Percentiles rank a stretch among this genome's conserved stretches.
Conservation (phyloP, 2,797 vertebrate genomes). For the Ataeniobius toweri region DNA sequence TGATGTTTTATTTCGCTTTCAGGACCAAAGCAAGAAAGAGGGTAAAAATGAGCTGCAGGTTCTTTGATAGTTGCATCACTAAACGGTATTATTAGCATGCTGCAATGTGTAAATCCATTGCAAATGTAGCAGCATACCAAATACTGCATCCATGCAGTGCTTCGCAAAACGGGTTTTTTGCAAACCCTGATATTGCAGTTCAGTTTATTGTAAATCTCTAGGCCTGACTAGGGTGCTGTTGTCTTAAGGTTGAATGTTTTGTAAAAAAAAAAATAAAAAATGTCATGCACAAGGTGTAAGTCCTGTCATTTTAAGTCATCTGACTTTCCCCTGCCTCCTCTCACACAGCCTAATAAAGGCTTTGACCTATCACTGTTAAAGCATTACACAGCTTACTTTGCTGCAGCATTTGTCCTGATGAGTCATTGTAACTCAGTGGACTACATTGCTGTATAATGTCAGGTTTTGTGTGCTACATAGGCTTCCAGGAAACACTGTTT, state of each 20-base stretch:
- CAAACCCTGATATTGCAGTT: background rate
- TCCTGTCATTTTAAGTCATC: background rate
- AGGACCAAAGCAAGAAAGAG: too few species aligned
- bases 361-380: background rate
- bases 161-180: background rate
- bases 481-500: background rate
- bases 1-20: too few species aligned
- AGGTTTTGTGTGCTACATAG: background rate
- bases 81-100: too few species aligned
- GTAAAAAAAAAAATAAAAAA: background rate
- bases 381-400: background rate
- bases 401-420: background rate
- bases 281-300: background rate
- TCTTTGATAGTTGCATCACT: too few species aligned
- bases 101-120: too few species aligned
- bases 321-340: background rate
- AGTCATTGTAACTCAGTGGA: background rate
- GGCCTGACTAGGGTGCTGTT: background rate
- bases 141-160: too few species aligned
- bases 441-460: background rate
- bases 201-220: too few species aligned
- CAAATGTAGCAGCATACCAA: too few species aligned
- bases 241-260: background rate
- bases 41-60: too few species aligned
- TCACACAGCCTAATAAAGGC: background rate